phyloP scores from a whole-genome alignment of 1,140 invertebrate species.

The Drosophila triauraria region DNA sequence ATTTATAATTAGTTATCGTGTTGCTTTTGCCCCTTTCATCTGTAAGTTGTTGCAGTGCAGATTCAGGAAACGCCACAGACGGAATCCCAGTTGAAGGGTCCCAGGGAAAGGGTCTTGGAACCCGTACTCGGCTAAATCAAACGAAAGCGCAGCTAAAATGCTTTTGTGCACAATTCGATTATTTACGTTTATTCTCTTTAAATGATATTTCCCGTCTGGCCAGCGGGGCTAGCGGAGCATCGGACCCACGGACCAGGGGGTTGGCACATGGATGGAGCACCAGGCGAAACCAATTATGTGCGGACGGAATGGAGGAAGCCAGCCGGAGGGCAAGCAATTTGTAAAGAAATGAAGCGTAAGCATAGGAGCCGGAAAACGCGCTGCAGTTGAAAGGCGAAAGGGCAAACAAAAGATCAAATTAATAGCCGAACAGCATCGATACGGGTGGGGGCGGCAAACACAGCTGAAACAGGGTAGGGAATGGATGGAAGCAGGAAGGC shows the following conservation, averaged over 20 bases:
- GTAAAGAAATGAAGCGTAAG: constrained; percentile 56
- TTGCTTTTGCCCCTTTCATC: too few relatives aligned
- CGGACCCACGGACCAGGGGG: constrained; percentile 14
- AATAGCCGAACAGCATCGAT: constrained; percentile 59
- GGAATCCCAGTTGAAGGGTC: constrained; percentile 25
- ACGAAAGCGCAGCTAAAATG: constrained; percentile 62
- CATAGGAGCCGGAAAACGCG: constrained; percentile 31
- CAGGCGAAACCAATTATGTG: constrained; percentile 70
- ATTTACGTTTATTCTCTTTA: constrained; percentile 77
- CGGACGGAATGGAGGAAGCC: constrained; percentile 25
- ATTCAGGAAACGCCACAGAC: constrained; percentile 7
- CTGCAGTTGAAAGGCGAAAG: constrained; percentile 46
- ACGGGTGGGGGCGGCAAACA: constrained; percentile 47
- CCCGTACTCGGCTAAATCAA: constrained; percentile 51
- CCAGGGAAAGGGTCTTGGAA: constrained; percentile 13
- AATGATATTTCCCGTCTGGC: constrained; percentile 68
- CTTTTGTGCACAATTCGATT: constrained; percentile 79
- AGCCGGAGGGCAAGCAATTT: constrained; percentile 55
- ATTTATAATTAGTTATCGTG: not conserved
- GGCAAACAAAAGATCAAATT: constrained; percentile 80
- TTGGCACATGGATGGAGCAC: constrained; percentile 20
- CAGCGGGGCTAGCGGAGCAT: constrained; percentile 1
- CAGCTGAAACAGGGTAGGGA: constrained; percentile 43
- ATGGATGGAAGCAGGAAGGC: not conserved
- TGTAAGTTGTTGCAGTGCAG: constrained; percentile 16